Percentiles rank a stretch among this genome's conserved stretches.
phyloP scores from a whole-genome alignment of 1,140 invertebrate genomes.

The Meloidogyne floridensis region DNA sequence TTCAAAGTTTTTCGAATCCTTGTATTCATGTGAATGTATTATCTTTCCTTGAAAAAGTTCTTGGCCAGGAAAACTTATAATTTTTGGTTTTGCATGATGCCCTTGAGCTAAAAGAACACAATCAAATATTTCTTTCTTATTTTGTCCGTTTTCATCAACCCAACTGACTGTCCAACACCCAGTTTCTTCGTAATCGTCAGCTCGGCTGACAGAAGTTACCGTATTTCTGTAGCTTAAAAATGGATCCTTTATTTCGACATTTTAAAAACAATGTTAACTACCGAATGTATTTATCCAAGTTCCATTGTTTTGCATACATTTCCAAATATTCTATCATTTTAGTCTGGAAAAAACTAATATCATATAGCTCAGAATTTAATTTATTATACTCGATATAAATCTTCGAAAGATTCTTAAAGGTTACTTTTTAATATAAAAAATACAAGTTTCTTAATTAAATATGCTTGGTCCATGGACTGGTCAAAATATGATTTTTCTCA shows the following conservation, averaged over 20 bases:
- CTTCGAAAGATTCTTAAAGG: too few relatives aligned
- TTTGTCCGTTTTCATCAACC: constrained; percentile 34
- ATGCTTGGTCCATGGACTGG: too few relatives aligned
- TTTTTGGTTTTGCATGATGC: constrained; percentile 64
- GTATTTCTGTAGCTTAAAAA: constrained; percentile 17
- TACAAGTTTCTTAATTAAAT: too few relatives aligned
- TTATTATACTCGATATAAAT: too few relatives aligned
- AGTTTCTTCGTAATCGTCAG: constrained; percentile 24
- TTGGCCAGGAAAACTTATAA: constrained; percentile 54
- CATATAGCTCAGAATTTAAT: too few relatives aligned
- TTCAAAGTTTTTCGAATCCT: constrained; percentile 59
- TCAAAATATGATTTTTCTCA: too few relatives aligned
- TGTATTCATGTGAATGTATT: constrained; percentile 67
- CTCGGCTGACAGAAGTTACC: constrained; percentile 26
- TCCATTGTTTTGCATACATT: constrained; percentile 65
- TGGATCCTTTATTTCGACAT: not conserved
- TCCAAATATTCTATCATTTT: constrained; percentile 48
- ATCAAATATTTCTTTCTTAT: constrained; percentile 66
- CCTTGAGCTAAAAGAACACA: constrained; percentile 57
- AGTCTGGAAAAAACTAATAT: constrained; percentile 46
- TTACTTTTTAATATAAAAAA: too few relatives aligned
- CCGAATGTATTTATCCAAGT: constrained; percentile 62
- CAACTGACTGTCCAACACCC: constrained; percentile 56
- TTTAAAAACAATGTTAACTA: not conserved
- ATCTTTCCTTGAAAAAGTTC: constrained; percentile 67